phyloP scores from a whole-genome alignment of 2,797 vertebrate species.

The Potorous gilbertii region DNA sequence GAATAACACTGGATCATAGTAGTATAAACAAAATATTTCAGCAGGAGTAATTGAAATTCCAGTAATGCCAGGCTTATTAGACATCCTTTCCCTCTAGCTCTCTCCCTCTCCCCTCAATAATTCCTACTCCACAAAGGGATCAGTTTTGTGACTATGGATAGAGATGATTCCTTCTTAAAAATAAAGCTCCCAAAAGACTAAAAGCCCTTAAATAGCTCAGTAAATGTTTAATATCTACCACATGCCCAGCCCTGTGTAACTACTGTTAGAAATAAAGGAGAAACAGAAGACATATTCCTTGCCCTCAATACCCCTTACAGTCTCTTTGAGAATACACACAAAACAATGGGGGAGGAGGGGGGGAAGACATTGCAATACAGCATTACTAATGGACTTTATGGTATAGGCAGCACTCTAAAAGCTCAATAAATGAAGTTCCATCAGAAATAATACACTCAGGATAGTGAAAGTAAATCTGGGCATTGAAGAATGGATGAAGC shows the following conservation, averaged over 20 bases:
- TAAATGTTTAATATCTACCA: neutral
- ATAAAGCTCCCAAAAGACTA: neutral
- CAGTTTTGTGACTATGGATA: neutral
- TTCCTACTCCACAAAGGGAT: neutral
- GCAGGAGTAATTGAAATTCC: neutral
- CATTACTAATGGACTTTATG: neutral
- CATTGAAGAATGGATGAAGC: neutral
- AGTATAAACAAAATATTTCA: neutral
- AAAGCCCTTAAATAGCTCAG: neutral
- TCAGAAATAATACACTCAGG: neutral
- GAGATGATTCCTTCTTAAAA: neutral
- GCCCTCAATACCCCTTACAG: neutral
- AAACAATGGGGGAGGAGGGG: neutral
- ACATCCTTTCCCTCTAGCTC: neutral
- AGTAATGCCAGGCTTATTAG: neutral
- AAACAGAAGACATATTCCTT: neutral
- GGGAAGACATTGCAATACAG: neutral
- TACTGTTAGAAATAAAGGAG: neutral
- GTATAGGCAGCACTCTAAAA: neutral
- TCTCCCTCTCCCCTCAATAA: neutral
- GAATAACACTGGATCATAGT: neutral
- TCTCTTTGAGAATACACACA: neutral
- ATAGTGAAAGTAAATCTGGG: neutral
- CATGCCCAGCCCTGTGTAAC: neutral
- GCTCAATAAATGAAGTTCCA: neutral